Conservation (phyloP, 37 sponge, comb jelly and placozoan species). For the Haliclona indistincta region DNA sequence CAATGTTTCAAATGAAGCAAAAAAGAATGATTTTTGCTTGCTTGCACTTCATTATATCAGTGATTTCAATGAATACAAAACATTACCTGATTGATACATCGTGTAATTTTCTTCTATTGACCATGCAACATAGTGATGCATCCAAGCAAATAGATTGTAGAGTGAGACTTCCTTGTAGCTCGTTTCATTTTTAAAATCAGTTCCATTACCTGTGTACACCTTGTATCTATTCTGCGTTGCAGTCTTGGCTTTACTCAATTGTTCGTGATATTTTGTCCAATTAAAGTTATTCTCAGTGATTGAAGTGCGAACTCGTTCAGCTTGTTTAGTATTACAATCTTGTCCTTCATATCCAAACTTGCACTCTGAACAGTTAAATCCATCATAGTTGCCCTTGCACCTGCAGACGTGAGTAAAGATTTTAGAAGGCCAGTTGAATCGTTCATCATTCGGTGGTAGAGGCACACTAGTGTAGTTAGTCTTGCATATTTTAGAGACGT, state of each 20-base stretch:
- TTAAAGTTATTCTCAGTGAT: neutral
- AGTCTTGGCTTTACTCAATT: neutral
- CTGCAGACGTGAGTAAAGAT: neutral
- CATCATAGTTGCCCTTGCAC: conserved; percentile 1
- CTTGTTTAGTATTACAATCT: neutral
- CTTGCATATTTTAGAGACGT: too few relatives aligned
- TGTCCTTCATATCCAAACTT: neutral
- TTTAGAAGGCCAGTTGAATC: conserved; percentile 4
- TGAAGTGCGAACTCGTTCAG: neutral
- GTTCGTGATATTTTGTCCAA: neutral
- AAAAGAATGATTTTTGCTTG: too few relatives aligned
- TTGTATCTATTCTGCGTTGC: conserved; percentile 5
- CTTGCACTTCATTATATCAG: too few relatives aligned
- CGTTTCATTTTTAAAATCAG: neutral
- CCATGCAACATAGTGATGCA: too few relatives aligned
- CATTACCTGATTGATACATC: too few relatives aligned
- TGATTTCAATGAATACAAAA: too few relatives aligned
- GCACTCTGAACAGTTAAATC: neutral
- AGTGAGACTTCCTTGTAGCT: too few relatives aligned
- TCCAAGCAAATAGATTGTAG: neutral
- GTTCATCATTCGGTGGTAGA: too few relatives aligned
- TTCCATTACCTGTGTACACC: too few relatives aligned
- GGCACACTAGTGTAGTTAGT: too few relatives aligned
- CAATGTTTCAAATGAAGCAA: too few relatives aligned
- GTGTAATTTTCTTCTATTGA: too few relatives aligned